phyloP scores from a whole-genome alignment of 2,113 vertebrate species.

The Periophthalmodon schlosseri region DNA sequence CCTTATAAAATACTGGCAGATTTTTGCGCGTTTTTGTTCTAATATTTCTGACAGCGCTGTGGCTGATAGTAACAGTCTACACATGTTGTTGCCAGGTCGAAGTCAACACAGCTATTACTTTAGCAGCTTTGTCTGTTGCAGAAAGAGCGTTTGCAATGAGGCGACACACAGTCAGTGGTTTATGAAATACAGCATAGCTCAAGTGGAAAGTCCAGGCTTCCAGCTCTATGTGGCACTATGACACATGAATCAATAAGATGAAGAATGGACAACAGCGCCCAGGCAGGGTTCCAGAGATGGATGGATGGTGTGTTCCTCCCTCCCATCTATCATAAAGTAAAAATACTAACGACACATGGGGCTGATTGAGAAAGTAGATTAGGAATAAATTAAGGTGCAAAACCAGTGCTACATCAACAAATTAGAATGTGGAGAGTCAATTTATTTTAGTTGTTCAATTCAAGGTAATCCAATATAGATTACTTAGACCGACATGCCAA shows the following conservation, averaged over 20 bases:
- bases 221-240: conserved; percentile 52
- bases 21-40: neutral
- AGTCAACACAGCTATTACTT: conserved; percentile 25
- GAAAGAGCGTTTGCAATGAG: conserved; percentile 54
- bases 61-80: neutral
- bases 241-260: conserved; percentile 70
- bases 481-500: neutral
- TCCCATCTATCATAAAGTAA: conserved; percentile 57
- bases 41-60: no score
- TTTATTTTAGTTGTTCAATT: neutral
- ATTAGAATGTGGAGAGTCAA: neutral
- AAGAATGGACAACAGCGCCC: conserved; percentile 61
- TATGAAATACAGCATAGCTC: conserved; percentile 60
- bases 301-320: conserved; percentile 51
- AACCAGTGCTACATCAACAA: neutral
- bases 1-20: neutral
- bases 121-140: conserved; percentile 55
- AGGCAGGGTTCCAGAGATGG: conserved; percentile 60
- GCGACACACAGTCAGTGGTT: conserved; percentile 54
- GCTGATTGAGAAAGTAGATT: neutral
- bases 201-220: conserved; percentile 62
- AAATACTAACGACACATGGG: conserved; percentile 10
- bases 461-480: neutral
- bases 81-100: conserved; percentile 20
- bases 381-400: conserved; percentile 6